Conservation (phyloP, 1,140 invertebrate genomes). For the Dreissena polymorpha region DNA sequence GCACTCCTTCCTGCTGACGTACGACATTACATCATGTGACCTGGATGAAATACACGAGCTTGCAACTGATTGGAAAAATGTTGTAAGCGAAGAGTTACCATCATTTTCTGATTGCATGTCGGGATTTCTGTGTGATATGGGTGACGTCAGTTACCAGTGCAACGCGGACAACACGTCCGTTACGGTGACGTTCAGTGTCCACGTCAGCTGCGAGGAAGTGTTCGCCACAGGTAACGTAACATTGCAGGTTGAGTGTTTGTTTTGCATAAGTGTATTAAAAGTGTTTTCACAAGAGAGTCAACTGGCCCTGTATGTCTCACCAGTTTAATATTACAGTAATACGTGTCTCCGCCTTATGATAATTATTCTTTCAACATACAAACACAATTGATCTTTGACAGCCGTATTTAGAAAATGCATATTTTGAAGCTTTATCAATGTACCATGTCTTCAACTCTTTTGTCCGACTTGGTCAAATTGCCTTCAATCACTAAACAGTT, state of each 20-base stretch:
- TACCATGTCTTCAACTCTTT: no score
- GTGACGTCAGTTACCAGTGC: slow-evolving; percentile 16
- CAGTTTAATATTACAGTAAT: no score
- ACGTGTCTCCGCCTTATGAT: no score
- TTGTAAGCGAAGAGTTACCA: slow-evolving; percentile 11
- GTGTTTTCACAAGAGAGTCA: no score
- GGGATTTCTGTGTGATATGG: slow-evolving; percentile 14
- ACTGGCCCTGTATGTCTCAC: no score
- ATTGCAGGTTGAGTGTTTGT: neutral
- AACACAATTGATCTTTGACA: no score
- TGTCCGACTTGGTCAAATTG: no score
- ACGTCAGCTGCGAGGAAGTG: slow-evolving; percentile 1
- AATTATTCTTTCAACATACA: no score
- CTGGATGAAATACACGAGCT: neutral
- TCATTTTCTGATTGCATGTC: slow-evolving; percentile 22
- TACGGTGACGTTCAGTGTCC: slow-evolving; percentile 10
- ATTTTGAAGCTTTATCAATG: no score
- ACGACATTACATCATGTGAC: neutral
- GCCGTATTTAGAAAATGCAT: no score
- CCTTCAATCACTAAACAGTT: no score
- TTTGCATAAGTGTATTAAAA: neutral
- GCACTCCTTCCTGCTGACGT: neutral
- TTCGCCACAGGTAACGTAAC: slow-evolving; percentile 2
- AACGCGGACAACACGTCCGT: neutral
- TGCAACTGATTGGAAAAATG: neutral